A percentile compares a stretch with the other conserved stretches of the same genome.
These are phyloP conservation scores for Metacarcinus magister DNA, from an alignment of 2,888 invertebrate species.

Conservation along the genomic window DNA sequence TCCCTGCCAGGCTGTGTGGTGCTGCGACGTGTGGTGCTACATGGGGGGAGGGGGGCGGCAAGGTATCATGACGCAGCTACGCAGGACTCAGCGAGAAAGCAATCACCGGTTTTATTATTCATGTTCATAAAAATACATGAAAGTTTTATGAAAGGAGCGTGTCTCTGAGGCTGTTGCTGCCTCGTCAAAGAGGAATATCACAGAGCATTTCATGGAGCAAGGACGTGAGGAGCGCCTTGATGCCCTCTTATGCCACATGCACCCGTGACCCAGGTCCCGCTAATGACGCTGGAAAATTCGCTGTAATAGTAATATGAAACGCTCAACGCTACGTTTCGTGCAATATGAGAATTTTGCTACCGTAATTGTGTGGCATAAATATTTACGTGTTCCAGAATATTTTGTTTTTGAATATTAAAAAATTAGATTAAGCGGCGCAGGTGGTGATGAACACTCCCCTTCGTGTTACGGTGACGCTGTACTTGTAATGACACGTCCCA, in stretches of 20 bases:
- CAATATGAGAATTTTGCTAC: neutral
- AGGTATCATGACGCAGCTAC: neutral
- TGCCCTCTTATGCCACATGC: neutral
- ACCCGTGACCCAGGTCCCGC: neutral
- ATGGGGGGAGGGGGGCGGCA: neutral
- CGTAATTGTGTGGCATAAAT: neutral
- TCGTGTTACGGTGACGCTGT: neutral
- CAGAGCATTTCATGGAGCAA: neutral
- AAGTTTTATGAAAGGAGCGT: neutral
- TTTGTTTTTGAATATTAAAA: neutral
- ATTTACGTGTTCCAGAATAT: neutral
- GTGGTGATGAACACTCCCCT: neutral
- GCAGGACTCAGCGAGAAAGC: neutral
- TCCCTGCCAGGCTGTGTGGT: no score
- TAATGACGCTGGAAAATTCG: neutral
- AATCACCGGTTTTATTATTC: neutral
- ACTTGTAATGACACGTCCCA: neutral
- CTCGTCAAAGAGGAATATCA: constrained; percentile 8
- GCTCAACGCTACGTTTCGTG: neutral
- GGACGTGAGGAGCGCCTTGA: neutral
- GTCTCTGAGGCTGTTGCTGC: neutral
- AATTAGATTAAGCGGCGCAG: neutral
- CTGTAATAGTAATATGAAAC: constrained; percentile 3
- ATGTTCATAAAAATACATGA: neutral
- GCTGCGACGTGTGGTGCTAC: neutral